Conservation (phyloP, 2,888 invertebrate genomes). For the Drosophila peninsularis region DNA sequence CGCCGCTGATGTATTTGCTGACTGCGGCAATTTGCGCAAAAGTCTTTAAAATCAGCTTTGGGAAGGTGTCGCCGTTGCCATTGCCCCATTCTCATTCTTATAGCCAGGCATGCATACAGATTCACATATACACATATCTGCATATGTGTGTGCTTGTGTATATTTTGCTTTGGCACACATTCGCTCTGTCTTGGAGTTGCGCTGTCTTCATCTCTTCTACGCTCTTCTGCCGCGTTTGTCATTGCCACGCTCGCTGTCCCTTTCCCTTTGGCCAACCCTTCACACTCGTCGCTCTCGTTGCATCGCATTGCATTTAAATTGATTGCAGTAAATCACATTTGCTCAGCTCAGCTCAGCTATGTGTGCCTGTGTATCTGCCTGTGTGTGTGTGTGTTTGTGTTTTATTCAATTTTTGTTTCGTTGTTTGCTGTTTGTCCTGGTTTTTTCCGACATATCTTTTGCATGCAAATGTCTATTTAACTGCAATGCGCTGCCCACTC, state of each 20-base stretch:
- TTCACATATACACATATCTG: neutral
- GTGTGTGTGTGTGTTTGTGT: constrained; percentile 31
- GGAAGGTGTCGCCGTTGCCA: constrained; percentile 65
- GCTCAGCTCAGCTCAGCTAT: constrained; percentile 33
- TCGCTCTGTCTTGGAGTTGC: constrained; percentile 39
- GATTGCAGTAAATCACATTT: constrained; percentile 83
- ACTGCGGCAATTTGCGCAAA: constrained; percentile 80
- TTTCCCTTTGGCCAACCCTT: constrained; percentile 1
- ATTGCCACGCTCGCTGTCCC: constrained; percentile 24
- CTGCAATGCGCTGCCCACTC: constrained; percentile 51
- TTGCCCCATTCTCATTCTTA: constrained; percentile 47
- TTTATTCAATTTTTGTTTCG: constrained; percentile 67
- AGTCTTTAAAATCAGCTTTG: constrained; percentile 70
- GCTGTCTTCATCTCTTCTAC: constrained; percentile 32
- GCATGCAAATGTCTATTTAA: constrained; percentile 81
- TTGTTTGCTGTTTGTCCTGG: constrained; percentile 67
- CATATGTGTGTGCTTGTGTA: neutral
- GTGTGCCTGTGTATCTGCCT: constrained; percentile 33
- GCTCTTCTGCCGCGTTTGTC: constrained; percentile 17
- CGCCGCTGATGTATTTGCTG: constrained; percentile 82
- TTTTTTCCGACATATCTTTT: constrained; percentile 67
- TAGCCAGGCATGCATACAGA: constrained; percentile 9
- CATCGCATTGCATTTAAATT: constrained; percentile 80
- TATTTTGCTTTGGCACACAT: constrained; percentile 51
- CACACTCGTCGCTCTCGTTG: constrained; percentile 17